Conservation (phyloP, 2,888 invertebrate species). For the Chrysomela aeneicollis region DNA sequence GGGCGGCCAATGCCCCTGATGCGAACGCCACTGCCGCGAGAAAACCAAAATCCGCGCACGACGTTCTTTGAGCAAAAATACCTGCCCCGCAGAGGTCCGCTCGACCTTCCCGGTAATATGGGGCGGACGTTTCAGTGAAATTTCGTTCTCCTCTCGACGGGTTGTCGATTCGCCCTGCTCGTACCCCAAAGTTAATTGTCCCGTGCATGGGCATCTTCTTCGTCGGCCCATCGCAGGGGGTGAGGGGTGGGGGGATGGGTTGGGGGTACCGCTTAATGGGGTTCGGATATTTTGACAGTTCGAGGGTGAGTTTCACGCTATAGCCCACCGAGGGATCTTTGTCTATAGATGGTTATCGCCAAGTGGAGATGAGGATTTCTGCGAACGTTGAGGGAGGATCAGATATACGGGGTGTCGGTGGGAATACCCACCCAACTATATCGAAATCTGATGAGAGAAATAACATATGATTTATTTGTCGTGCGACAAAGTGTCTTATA, state of each 20-base stretch:
- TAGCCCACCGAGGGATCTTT: background rate
- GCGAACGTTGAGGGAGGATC: background rate
- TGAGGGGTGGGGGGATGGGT: slow-evolving; percentile 1
- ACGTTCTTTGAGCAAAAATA: background rate
- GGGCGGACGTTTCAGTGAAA: background rate
- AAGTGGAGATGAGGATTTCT: background rate
- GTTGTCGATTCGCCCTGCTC: background rate
- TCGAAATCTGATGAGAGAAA: no score
- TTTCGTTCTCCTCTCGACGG: background rate
- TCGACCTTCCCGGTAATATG: slow-evolving; percentile 5
- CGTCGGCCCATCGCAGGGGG: background rate
- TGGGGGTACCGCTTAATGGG: slow-evolving; percentile 16
- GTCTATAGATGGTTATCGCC: slow-evolving; percentile 4
- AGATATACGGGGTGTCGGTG: background rate
- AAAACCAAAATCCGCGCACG: slow-evolving; percentile 2
- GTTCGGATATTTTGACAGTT: slow-evolving; percentile 23
- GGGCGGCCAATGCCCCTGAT: background rate
- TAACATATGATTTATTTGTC: no score
- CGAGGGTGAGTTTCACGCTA: slow-evolving; percentile 20
- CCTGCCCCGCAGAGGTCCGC: slow-evolving; percentile 1
- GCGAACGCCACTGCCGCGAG: background rate
- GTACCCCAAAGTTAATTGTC: background rate
- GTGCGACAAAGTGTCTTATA: no score
- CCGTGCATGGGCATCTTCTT: background rate
- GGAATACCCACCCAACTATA: no score